A percentile compares a stretch with the other conserved stretches of the same genome.
Conservation (phyloP, 2,113 vertebrate genomes). For the Symphodus melops region DNA sequence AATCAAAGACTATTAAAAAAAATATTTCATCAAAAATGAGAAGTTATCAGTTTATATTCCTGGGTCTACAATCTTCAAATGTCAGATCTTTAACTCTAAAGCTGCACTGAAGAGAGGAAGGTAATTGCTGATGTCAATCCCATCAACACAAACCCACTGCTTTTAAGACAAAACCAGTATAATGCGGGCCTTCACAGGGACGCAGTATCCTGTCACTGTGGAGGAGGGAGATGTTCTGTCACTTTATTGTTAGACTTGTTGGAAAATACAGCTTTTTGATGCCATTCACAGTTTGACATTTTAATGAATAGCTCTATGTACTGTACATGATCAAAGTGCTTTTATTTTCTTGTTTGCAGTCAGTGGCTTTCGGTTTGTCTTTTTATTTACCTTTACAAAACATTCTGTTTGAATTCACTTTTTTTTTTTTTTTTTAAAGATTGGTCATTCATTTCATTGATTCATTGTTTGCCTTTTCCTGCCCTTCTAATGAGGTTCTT, state of each 20-base stretch:
- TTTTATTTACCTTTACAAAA: not conserved
- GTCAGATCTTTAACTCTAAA: not conserved
- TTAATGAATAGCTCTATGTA: not conserved
- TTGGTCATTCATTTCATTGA: too few relatives aligned
- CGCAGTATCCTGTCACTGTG: not conserved
- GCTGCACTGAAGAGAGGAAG: constrained; percentile 15
- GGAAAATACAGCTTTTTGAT: not conserved
- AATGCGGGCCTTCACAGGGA: constrained; percentile 17
- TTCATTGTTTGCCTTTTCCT: not conserved
- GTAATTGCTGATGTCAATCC: constrained; percentile 43
- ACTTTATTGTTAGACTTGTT: not conserved
- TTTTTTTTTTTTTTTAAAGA: too few relatives aligned
- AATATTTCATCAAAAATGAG: constrained; percentile 42
- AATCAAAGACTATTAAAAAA: constrained; percentile 60
- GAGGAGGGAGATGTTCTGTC: constrained; percentile 24
- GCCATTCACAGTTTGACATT: not conserved
- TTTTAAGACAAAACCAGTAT: constrained; percentile 1
- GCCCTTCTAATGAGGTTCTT: not conserved
- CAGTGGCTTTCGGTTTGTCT: not conserved
- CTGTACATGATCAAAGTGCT: not conserved
- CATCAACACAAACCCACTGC: not conserved
- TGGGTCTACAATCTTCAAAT: fast-evolving
- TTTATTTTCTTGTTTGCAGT: not conserved
- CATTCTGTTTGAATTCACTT: not conserved
- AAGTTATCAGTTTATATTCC: not conserved